Evolutionary conservation across 2,797 vertebrate species (phyloP).

Genomic region (Sebastolobus altivelis): DNA sequence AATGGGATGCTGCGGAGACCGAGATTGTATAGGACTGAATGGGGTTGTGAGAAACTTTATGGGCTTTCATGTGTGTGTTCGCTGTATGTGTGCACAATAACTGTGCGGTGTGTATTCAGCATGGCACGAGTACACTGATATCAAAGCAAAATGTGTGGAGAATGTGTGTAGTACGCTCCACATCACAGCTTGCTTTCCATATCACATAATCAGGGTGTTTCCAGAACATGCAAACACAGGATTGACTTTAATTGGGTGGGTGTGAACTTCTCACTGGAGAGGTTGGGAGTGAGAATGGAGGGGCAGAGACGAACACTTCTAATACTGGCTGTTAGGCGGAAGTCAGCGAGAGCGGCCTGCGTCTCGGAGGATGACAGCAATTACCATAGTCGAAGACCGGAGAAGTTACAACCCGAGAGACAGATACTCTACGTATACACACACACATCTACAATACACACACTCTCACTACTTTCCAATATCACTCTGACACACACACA

Average conservation of each 20-base stretch:
- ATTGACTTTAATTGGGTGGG: slow-evolving; percentile 59
- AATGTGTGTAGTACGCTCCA: not conserved
- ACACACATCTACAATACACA: not conserved
- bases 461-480: not conserved
- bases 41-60: slow-evolving; percentile 27
- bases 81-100: not conserved
- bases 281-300: slow-evolving; percentile 37
- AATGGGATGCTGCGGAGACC: slow-evolving; percentile 35
- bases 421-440: not conserved
- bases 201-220: slow-evolving; percentile 64
- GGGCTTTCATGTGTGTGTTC: not conserved
- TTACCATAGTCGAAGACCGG: slow-evolving; percentile 39
- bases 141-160: slow-evolving; percentile 29
- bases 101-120: slow-evolving; percentile 17
- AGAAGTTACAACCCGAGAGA: slow-evolving; percentile 15
- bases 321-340: slow-evolving; percentile 19
- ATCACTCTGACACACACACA: not conserved
- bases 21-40: slow-evolving; percentile 49
- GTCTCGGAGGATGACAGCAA: slow-evolving; percentile 54
- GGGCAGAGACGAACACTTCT: slow-evolving; percentile 27
- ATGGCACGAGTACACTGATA: not conserved
- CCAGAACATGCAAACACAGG: slow-evolving; percentile 47
- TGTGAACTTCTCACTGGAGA: slow-evolving; percentile 42
- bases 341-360: slow-evolving; percentile 24
- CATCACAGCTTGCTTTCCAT: slow-evolving; percentile 26